Base-by-base conservation (phyloP, 2,888 invertebrate genomes). In the Noctua janthe region DNA sequence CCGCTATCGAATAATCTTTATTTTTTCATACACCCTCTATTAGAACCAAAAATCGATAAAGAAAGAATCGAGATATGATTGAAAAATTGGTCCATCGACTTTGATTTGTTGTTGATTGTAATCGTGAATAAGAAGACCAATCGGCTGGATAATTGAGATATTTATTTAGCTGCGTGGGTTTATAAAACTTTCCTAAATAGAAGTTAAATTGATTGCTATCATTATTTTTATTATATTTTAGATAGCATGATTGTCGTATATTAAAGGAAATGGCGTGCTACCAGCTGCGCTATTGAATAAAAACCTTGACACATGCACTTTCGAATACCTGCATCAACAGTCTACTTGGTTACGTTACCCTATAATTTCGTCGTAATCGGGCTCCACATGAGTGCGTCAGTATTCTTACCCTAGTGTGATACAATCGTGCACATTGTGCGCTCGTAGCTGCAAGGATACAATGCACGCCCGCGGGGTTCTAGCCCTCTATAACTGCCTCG, bases 61-160 rank as follows among this genome's bases (percentile, higher is more conserved):
- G 80, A 85, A 84, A 84, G 74, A 78, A 81, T 80, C 76, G 71
- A 83, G 81, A 85, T 87, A 85, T 89, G 81, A 88, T 88, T 88
- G 85, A 88, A 88, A 90, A 90, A 90, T 89, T 84, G 88, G 66
- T 79, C 82, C 67, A 81, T 83, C 78, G 72, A 77, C 71, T 80
- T 83, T 88, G 88, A 90, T 88, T 89, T 90, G 90, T 90, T 85
- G 87, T 87, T 73, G 77, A 81, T 80, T 84, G 84, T 85, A 87
- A 72, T 86, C 86, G 83, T 90, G 90, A 89, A 90, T 87, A 84
- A 83, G 77, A 75, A 83, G 77, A 75, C 84, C 88, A 90, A 91
- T 92, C 88, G 87, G 89, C 83, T 87, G 82, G 87, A 86, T 88
- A 84, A 90, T 90, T 88, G 89, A 87, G 89, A 88, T 86, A 87